Evolutionary conservation across 1,140 invertebrate species (phyloP).

Genomic region (Calosoma granatense): DNA sequence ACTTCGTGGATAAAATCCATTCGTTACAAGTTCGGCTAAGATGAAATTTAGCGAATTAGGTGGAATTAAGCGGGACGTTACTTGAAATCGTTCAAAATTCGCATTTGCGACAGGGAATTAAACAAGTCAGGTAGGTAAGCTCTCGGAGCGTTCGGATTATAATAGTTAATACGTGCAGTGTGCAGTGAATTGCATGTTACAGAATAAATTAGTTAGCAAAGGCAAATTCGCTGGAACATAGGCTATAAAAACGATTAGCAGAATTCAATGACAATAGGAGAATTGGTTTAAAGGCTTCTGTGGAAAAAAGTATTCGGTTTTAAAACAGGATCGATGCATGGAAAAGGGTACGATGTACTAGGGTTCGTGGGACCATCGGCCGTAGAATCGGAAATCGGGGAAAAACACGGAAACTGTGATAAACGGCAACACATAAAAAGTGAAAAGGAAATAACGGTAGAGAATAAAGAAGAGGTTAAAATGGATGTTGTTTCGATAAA

Average conservation of each 20-base stretch:
- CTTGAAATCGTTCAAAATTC: neutral
- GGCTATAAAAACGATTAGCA: neutral
- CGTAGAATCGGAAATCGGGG: neutral
- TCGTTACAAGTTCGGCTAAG: neutral
- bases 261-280: slow-evolving; percentile 1
- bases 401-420: neutral
- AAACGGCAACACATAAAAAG: slow-evolving; percentile 1
- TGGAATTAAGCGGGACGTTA: neutral
- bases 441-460: slow-evolving; percentile 2
- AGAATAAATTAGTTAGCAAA: neutral
- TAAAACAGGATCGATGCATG: neutral
- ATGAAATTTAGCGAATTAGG: neutral
- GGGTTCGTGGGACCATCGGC: neutral
- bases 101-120: neutral
- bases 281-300: neutral
- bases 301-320: too few relatives aligned
- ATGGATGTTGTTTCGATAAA: neutral
- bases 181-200: neutral
- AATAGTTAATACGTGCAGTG: neutral
- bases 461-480: neutral
- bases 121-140: neutral
- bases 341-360: neutral
- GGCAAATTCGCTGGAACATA: neutral
- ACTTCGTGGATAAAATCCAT: neutral
- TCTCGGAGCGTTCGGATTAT: neutral